Conservation (phyloP, 2,888 invertebrate genomes). For the Anthophora plumipes region DNA sequence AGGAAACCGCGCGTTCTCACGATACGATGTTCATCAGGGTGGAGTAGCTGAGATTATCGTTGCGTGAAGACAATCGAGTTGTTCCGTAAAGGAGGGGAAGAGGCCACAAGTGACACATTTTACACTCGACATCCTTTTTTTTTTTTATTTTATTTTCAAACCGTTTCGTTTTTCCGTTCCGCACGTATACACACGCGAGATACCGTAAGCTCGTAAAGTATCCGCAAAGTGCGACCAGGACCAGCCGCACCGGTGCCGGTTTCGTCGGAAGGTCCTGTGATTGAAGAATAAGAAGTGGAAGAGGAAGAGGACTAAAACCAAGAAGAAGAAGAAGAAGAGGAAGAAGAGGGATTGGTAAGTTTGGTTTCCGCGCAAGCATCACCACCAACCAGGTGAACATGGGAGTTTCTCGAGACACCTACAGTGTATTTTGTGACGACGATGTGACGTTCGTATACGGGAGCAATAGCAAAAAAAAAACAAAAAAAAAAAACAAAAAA, state of each 20-base stretch:
- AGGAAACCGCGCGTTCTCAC: constrained; percentile 52
- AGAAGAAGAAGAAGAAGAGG: constrained; percentile 25
- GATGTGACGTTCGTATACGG: constrained; percentile 29
- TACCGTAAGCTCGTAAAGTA: constrained; percentile 9
- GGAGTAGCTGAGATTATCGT: constrained; percentile 66
- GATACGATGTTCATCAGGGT: constrained; percentile 76
- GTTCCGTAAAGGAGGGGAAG: constrained; percentile 16
- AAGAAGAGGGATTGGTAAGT: constrained; percentile 62
- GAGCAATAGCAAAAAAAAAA: constrained; percentile 5
- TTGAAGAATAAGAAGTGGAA: constrained; percentile 28
- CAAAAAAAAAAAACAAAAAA: too few relatives aligned
- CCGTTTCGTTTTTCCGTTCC: background rate
- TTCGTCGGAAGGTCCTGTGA: background rate
- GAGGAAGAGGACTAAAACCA: constrained; percentile 24
- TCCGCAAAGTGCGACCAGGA: constrained; percentile 24
- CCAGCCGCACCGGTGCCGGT: constrained; percentile 47
- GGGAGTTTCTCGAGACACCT: background rate
- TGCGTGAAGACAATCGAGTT: too few relatives aligned
- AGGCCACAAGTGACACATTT: constrained; percentile 42
- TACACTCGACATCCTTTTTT: background rate
- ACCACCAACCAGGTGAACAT: constrained; percentile 9
- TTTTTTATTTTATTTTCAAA: background rate
- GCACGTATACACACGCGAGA: too few relatives aligned
- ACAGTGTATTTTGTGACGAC: constrained; percentile 64
- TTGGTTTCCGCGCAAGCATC: constrained; percentile 32